Evolutionary conservation across 2,888 invertebrate genomes (phyloP).

Genomic region (Itoplectis maculator): DNA sequence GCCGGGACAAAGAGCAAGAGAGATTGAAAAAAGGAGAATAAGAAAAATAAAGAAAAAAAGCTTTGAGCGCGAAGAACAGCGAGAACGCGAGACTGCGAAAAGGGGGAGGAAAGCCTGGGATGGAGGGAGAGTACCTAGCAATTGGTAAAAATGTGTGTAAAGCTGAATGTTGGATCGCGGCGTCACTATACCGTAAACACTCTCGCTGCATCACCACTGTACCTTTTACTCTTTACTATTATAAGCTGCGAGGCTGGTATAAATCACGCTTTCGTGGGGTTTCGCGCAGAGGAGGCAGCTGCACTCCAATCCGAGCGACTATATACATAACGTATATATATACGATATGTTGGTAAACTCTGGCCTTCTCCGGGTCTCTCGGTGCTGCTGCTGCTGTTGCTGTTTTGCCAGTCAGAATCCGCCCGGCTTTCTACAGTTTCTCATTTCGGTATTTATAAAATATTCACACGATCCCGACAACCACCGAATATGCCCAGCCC

Average conservation of each 20-base stretch:
- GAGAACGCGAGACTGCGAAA: background rate
- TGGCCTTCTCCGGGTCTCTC: conserved; percentile 24
- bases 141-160: conserved; percentile 49
- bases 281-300: conserved; percentile 38
- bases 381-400: too few species aligned
- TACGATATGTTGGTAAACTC: conserved; percentile 16
- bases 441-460: conserved; percentile 38
- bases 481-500: conserved; percentile 25
- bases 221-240: conserved; percentile 32
- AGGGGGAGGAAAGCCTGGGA: background rate
- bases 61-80: background rate
- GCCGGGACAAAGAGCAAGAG: conserved; percentile 17
- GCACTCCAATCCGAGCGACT: conserved; percentile 51
- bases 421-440: conserved; percentile 22
- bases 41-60: conserved; percentile 11
- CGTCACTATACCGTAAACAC: conserved; percentile 23
- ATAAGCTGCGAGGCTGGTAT: conserved; percentile 34
- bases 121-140: conserved; percentile 33
- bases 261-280: conserved; percentile 50
- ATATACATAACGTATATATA: conserved; percentile 7
- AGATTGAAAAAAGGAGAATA: conserved; percentile 12
- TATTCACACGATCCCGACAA: conserved; percentile 36
- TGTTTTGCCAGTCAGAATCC: background rate
- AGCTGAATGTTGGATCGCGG: conserved; percentile 32
- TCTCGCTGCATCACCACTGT: background rate